Percentiles rank a stretch among this genome's conserved stretches.
Evolutionary conservation across 2,888 invertebrate species (phyloP).

Genomic region (Calephelis perditalis): DNA sequence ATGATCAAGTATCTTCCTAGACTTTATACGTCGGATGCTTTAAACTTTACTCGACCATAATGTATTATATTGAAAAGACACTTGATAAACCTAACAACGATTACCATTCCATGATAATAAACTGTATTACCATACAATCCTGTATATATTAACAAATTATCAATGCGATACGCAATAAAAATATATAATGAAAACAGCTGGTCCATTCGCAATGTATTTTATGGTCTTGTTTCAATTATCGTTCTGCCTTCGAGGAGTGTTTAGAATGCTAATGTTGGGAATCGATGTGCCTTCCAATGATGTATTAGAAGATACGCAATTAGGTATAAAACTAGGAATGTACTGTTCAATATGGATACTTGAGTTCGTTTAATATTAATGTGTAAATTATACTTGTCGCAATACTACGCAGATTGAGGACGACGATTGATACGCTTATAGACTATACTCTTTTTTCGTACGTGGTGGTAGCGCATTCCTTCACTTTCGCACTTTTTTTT

Average conservation of each 20-base stretch:
- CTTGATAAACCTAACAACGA: slow-evolving; percentile 23
- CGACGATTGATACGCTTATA: no score
- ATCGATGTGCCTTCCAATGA: slow-evolving; percentile 44
- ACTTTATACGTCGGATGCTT: background rate
- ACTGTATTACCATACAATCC: slow-evolving; percentile 27
- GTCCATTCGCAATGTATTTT: slow-evolving; percentile 43
- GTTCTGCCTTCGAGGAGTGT: slow-evolving; percentile 41
- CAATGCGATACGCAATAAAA: slow-evolving; percentile 37
- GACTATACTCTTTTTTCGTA: no score
- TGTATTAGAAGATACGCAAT: slow-evolving; percentile 34
- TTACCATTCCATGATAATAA: slow-evolving; percentile 28
- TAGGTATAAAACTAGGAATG: slow-evolving; percentile 15
- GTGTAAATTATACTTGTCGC: no score
- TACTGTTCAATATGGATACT: no score
- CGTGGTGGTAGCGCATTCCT: no score
- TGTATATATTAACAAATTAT: slow-evolving; percentile 29
- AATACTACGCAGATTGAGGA: no score
- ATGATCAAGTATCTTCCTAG: background rate
- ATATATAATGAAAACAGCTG: slow-evolving; percentile 44
- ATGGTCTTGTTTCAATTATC: slow-evolving; percentile 55
- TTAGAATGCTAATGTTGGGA: slow-evolving; percentile 61
- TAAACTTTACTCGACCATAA: slow-evolving; percentile 1
- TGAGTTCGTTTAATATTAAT: no score
- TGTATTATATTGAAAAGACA: slow-evolving; percentile 6
- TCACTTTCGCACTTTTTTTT: no score